Evolutionary conservation across 1,140 invertebrate genomes (phyloP), one percentile per base, ranked within the genome.

Genomic region (Dinoponera quadriceps): DNA sequence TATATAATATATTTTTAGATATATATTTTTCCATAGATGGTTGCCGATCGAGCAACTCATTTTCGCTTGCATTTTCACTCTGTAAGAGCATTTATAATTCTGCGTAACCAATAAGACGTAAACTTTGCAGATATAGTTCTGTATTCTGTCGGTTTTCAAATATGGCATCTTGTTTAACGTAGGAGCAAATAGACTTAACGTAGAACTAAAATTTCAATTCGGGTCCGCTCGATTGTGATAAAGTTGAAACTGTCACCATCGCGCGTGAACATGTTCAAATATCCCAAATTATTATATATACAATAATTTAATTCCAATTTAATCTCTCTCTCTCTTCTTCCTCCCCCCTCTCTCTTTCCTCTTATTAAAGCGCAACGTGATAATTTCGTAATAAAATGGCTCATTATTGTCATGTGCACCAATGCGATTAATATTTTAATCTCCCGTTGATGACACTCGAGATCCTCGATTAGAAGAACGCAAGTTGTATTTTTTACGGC

Each of bases 401-500:
- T 69, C 55, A 65, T 77, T 77, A 77, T 66, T 66, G 29, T 69
- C 51, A 22, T 14, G n/a, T 55, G 44, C 29, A 14, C 27, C 51
- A 25, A 25, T 68, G 48, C 38, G 4, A 78, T 78, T 68, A 44
- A n/a, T 57, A 55, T 55, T 60, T 78, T 57, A 68, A 78, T 55
- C 63, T 57, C 51, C 16, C 11, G 33, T 14, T 51, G 20, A 48
- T 48, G 63, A 78, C 57, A 63, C 48, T 62, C 7, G 25, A 29
- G 20, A 14, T 49, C 14, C 22, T 16, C 18, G 51, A 78, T 25
- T 57, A 69, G 57, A 69, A 78, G 22, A 44, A 11, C 29, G 25
- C n/a, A 29, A 14, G 18, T 57, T 57, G 57, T 57, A 2, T 57
- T 57, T 44, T 44, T 9, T 11, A 44, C 9, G n/a, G n/a, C 38